A percentile compares a stretch with the other conserved stretches of the same genome.
Evolutionary conservation across 2,113 vertebrate genomes (phyloP).

Genomic region (Stictonetta naevosa): DNA sequence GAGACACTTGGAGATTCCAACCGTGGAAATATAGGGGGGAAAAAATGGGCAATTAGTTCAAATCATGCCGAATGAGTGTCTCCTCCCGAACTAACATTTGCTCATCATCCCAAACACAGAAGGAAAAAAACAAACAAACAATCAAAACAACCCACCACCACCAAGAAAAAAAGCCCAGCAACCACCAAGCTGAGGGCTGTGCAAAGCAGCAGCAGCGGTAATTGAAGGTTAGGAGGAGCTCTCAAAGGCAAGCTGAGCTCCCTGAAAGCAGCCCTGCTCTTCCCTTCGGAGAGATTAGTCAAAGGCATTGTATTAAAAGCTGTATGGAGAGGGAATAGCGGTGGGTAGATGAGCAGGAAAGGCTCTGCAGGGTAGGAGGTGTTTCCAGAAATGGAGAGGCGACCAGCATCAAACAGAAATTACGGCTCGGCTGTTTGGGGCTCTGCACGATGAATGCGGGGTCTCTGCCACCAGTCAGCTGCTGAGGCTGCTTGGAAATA

Average conservation of each 20-base stretch:
- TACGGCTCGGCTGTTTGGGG: fast-evolving
- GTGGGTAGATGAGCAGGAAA: background rate
- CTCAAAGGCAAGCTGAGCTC: background rate
- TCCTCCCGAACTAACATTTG: background rate
- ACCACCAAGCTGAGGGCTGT: background rate
- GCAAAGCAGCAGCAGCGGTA: background rate
- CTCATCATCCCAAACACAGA: background rate
- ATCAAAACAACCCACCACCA: background rate
- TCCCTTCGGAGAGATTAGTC: background rate
- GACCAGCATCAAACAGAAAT: background rate
- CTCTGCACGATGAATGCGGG: fast-evolving
- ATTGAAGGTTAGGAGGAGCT: background rate
- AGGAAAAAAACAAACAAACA: background rate
- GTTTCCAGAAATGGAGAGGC: background rate
- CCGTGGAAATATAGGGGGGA: background rate
- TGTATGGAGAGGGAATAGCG: fast-evolving
- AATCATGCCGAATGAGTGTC: background rate
- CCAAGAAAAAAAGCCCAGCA: background rate
- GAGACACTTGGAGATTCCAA: background rate
- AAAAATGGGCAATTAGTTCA: background rate
- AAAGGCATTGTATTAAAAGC: background rate
- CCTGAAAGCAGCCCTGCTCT: fast-evolving
- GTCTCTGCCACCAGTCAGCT: background rate
- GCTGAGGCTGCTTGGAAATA: background rate
- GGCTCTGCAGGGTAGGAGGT: background rate